These are phyloP conservation scores for Columba guinea DNA, from an alignment of 2,797 vertebrate species.

Conservation along the genomic window DNA sequence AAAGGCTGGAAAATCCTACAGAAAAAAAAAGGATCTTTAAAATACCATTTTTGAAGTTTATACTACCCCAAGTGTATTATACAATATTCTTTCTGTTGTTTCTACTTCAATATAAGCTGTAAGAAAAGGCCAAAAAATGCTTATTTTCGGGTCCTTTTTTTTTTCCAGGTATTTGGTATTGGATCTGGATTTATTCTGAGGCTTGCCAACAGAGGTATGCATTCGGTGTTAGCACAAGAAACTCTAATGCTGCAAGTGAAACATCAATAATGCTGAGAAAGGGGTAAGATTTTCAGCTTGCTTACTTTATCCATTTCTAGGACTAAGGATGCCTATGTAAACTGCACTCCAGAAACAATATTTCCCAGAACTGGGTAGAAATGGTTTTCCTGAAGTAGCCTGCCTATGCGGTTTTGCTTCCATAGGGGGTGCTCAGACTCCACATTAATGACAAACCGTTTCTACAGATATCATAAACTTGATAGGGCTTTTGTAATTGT, in stretches of 20 bases:
- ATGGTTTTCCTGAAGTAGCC: background rate
- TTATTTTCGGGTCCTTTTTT: background rate
- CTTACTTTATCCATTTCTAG: background rate
- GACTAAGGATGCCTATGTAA: background rate
- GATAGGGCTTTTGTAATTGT: background rate
- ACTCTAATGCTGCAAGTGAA: background rate
- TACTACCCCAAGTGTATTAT: background rate
- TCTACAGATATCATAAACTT: background rate
- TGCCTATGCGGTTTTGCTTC: background rate
- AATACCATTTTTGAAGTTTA: background rate
- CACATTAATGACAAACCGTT: rapidly evolving
- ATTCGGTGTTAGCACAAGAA: background rate
- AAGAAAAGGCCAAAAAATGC: background rate
- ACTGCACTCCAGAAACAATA: background rate
- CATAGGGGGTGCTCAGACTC: background rate
- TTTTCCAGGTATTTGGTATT: background rate
- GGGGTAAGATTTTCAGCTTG: background rate
- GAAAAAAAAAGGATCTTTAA: conserved; percentile 14
- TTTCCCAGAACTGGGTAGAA: background rate
- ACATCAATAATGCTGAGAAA: background rate
- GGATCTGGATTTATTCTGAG: background rate
- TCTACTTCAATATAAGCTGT: background rate
- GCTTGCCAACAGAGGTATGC: rapidly evolving
- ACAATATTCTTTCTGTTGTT: background rate
- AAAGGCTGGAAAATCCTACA: conserved; percentile 65